Evolutionary conservation across 2,888 invertebrate genomes (phyloP), one percentile per base, ranked within the genome.

Genomic region (Agrochola circellaris): DNA sequence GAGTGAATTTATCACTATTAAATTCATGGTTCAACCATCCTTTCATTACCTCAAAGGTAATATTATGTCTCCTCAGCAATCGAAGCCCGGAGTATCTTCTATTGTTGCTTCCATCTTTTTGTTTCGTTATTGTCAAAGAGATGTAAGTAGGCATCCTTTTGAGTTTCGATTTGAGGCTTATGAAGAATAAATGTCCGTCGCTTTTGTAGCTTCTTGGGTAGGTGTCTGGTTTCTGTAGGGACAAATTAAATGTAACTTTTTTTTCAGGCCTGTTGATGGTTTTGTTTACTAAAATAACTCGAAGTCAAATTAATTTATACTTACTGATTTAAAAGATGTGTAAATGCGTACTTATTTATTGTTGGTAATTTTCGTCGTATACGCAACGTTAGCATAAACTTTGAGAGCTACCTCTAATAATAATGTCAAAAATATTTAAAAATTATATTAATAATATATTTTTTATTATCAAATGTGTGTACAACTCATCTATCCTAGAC

Each of bases 81-180:
- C 64, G 58, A 77, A 86, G 62, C 61, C 20, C 38, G 51, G n/a
- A 30, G 38, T 62, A 58, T 26, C 74, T 68, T n/a, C 73, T 72
- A 73, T 86, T 83, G 81, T 81, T 58, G 56, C 65, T 60, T 66
- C 2, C 51, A 64, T 26, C 61, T 83, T 75, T 75, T 67, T 82
- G 75, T 83, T 83, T 70, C 65, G 72, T 73, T 79, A 72, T 83
- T 75, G 73, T 75, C 77, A 79, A 77, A 73, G 79, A 64, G 54
- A 73, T 71, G 64, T 74, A 68, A 82, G 77, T 68, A 71, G 64
- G 82, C 56, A 68, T 58, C 38, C 82, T 75, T 80, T 85, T 83
- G 81, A 77, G 65, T 60, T 77, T 45, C 65, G 54, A 51, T 68
- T 58, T 68, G 70, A 54, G 72, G 75, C 68, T 81, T 72, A 73